A percentile compares a stretch with the other conserved stretches of the same genome.
phyloP scores from a whole-genome alignment of 2,888 invertebrate genomes.

The Lamproptera curius region DNA sequence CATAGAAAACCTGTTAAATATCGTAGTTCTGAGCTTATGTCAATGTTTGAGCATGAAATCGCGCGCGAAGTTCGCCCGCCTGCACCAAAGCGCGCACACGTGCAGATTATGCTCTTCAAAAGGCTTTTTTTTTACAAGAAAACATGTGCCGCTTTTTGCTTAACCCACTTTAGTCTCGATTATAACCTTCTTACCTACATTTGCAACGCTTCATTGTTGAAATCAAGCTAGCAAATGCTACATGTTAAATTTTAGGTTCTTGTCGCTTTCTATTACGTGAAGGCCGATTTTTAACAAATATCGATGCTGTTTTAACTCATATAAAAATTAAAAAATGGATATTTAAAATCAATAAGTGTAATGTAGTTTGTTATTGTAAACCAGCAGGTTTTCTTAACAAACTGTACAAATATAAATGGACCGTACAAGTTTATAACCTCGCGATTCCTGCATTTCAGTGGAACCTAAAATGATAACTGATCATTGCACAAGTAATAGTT shows the following conservation, averaged over 20 bases:
- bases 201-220: conserved; percentile 66
- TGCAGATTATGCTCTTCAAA: conserved; percentile 67
- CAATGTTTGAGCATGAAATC: conserved; percentile 21
- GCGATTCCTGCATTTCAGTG: no score
- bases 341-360: no score
- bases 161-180: conserved; percentile 76
- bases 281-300: no score
- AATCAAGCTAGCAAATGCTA: conserved; percentile 45
- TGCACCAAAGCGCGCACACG: conserved; percentile 60
- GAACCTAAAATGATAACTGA: no score
- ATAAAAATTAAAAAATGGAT: no score
- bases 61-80: conserved; percentile 54
- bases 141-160: conserved; percentile 76
- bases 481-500: no score
- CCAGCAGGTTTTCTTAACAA: no score
- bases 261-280: neutral
- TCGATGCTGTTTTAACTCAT: no score
- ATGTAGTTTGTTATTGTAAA: no score
- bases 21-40: conserved; percentile 1
- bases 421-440: no score
- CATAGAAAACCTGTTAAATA: neutral
- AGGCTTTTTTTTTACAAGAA: conserved; percentile 71
- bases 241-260: conserved; percentile 15
- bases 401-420: no score
- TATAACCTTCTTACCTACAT: conserved; percentile 78